phyloP scores from a whole-genome alignment of 2,888 invertebrate species.

The Eucera pruinosa region DNA sequence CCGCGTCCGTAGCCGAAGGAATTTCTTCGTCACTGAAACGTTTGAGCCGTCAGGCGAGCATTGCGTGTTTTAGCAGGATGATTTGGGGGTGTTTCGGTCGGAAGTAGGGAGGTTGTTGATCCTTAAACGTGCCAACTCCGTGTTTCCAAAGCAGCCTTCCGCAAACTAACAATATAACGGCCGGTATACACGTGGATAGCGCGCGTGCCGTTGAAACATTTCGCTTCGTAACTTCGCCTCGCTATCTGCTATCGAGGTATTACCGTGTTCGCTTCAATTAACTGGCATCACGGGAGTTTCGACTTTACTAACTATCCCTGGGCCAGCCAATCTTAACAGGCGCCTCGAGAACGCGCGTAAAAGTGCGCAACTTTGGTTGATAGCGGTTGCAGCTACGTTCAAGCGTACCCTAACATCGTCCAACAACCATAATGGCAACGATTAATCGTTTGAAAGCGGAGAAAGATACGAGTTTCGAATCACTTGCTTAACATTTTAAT shows the following conservation, averaged over 20 bases:
- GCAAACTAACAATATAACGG: conserved; percentile 21
- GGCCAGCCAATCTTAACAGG: conserved; percentile 16
- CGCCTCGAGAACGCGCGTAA: not conserved
- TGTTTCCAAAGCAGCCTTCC: conserved; percentile 20
- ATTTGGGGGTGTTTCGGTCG: conserved; percentile 3
- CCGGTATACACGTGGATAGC: conserved; percentile 22
- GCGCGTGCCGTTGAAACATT: conserved; percentile 40
- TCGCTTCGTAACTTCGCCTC: conserved; percentile 35
- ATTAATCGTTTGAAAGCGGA: no score
- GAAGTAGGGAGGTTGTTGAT: not conserved
- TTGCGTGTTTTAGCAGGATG: conserved; percentile 4
- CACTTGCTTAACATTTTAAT: no score
- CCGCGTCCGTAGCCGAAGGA: no score
- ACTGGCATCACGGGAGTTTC: conserved; percentile 22
- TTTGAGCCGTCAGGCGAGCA: conserved; percentile 13
- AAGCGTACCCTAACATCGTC: no score
- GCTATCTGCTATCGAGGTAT: conserved; percentile 19
- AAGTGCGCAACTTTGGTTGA: not conserved
- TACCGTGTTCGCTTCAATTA: conserved; percentile 38
- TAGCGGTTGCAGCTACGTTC: not conserved
- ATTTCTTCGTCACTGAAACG: not conserved
- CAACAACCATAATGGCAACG: no score
- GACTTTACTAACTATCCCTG: conserved; percentile 31
- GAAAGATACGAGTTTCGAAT: no score
- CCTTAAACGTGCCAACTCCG: not conserved